These are phyloP conservation scores for Epinotia demarniana DNA, from an alignment of 2,888 invertebrate genomes.

Conservation along the genomic window DNA sequence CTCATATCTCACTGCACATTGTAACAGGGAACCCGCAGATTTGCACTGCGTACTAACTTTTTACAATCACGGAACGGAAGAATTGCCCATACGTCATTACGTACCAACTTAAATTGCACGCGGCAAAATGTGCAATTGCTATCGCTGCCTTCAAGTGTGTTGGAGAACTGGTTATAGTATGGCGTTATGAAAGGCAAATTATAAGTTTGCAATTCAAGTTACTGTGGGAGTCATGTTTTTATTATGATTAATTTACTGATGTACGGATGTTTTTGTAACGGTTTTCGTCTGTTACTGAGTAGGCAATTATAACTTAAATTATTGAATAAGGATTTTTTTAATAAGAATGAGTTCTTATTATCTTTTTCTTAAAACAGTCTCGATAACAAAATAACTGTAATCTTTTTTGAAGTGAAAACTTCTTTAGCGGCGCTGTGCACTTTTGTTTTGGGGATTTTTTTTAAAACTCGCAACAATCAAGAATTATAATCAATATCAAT, in stretches of 20 bases:
- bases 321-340: neutral
- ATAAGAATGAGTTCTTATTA: neutral
- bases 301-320: neutral
- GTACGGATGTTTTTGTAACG: conserved; percentile 11
- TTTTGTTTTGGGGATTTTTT: no score
- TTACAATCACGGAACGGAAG: conserved; percentile 24
- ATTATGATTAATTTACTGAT: conserved; percentile 6
- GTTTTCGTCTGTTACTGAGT: neutral
- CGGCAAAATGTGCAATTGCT: neutral
- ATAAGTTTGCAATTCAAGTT: neutral
- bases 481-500: no score
- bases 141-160: neutral
- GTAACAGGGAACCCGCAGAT: conserved; percentile 22
- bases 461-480: no score
- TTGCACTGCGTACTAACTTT: conserved; percentile 14
- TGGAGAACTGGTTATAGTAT: no score
- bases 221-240: neutral
- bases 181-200: neutral
- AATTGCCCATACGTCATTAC: conserved; percentile 10
- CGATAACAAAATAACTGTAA: no score
- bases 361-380: neutral
- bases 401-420: no score
- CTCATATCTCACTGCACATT: neutral
- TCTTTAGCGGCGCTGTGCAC: no score
- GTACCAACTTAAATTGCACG: neutral